Base-by-base conservation (phyloP, 2,888 invertebrate genomes). In the Lamellibrachia columna region DNA sequence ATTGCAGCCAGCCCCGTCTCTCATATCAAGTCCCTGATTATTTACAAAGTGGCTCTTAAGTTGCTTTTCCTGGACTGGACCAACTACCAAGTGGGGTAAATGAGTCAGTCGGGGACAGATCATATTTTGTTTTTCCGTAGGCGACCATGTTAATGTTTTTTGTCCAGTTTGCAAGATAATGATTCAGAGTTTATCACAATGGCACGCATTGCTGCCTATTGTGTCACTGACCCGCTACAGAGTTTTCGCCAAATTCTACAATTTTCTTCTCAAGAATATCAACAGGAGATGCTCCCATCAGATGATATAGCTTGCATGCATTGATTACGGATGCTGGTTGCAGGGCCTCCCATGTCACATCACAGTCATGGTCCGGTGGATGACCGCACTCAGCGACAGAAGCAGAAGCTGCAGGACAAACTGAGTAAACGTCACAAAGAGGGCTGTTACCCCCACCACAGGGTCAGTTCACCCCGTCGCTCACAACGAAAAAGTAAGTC, bases 301-400 rank as follows among this genome's bases (percentile, higher is more conserved):
- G 40, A 40, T 40, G 40, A 40, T 40, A 40, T 40, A 40, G 40
- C 40, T 40, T 40, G 40, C 22, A 75, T n/a, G 22, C 75, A 75
- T 3, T 75, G 15, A n/a, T 75, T 75, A 75, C 22, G 75, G n/a
- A 75, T 75, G 75, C 75, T 91, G 53, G 53, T 93, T 53, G n/a
- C 93, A 93, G 93, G 93, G 22, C 60, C 90, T 60, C 58, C 90
- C 60, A 53, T 58, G 90, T 91, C 92, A 52, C 92, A 90, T 40
- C 91, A 90, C 90, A 90, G 91, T 92, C 92, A 92, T 60, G 55
- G 58, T 53, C 28, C 90, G 91, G 60, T 92, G 9, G 94, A 94
- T 91, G 93, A 93, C 55, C 92, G 94, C 28, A 91, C 93, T 52
- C 90, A 91, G 93, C 92, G 93, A 60, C 92, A 92, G 92, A 93